Conservation (phyloP, 1,140 invertebrate species). For the Hyles vespertilio region DNA sequence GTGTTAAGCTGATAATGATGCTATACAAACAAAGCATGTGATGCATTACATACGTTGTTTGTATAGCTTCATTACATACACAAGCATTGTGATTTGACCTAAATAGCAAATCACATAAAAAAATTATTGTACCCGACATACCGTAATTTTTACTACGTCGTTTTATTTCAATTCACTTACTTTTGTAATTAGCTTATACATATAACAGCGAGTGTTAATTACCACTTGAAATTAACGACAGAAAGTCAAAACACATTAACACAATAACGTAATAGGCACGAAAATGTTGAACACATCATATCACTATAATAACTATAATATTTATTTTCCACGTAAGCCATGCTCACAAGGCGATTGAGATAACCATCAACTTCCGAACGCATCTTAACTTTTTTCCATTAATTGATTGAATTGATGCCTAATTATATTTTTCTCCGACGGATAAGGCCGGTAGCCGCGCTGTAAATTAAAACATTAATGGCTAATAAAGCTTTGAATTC, state of each 20-base stretch:
- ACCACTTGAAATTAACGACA: neutral
- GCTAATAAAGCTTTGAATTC: slow-evolving; percentile 22
- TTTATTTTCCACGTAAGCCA: slow-evolving; percentile 46
- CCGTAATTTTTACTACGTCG: no score
- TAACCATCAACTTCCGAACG: slow-evolving; percentile 46
- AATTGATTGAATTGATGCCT: slow-evolving; percentile 33
- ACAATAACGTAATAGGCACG: neutral
- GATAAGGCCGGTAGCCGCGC: slow-evolving; percentile 28
- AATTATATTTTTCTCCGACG: slow-evolving; percentile 32
- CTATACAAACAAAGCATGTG: no score
- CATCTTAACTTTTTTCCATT: slow-evolving; percentile 33
- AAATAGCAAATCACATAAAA: no score
- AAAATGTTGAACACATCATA: neutral
- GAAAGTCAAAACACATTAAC: neutral
- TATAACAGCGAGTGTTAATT: no score
- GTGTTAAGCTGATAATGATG: no score
- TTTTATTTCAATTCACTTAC: neutral
- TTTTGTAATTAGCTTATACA: neutral
- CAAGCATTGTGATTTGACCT: no score
- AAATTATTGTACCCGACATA: no score
- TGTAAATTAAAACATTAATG: slow-evolving; percentile 31
- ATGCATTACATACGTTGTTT: no score
- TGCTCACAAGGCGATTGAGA: slow-evolving; percentile 41
- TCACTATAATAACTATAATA: slow-evolving; percentile 22
- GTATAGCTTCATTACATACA: no score